A percentile compares a stretch with the other conserved stretches of the same genome.
Evolutionary conservation across 2,113 vertebrate species (phyloP).

Genomic region (Otis tarda): DNA sequence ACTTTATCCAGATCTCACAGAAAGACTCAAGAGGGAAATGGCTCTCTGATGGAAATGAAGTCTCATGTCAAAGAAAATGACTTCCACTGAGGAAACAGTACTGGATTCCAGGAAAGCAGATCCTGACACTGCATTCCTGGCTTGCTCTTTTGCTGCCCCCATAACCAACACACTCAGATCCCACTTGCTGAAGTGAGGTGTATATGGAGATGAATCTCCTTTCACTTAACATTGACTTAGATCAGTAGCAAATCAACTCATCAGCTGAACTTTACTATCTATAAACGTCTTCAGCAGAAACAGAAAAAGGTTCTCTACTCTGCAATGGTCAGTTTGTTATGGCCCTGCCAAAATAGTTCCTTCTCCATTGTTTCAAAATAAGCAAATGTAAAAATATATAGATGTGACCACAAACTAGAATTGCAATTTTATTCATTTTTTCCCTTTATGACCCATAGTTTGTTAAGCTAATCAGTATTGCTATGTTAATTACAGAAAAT

Average conservation of each 20-base stretch:
- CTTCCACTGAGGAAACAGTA: not conserved
- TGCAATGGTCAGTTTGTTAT: not conserved
- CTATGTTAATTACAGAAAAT: not conserved
- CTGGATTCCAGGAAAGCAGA: not conserved
- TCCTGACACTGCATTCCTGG: not conserved
- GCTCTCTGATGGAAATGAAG: not conserved
- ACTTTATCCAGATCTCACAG: not conserved
- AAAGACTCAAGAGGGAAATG: not conserved
- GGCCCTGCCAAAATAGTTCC: not conserved
- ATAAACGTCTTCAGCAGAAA: not conserved
- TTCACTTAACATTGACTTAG: not conserved
- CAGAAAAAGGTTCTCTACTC: not conserved
- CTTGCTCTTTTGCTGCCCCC: not conserved
- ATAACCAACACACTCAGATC: not conserved
- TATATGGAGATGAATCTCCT: not conserved
- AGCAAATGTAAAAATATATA: not conserved
- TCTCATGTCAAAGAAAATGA: not conserved
- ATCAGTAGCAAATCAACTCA: not conserved
- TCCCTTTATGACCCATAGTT: not conserved
- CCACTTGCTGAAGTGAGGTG: not conserved
- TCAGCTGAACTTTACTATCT: not conserved
- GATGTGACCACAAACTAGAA: not conserved
- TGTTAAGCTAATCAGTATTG: not conserved
- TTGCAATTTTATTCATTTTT: not conserved
- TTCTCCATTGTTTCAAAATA: not conserved